Base-by-base conservation (phyloP, 2,113 vertebrate genomes). In the Shinisaurus crocodilurus region DNA sequence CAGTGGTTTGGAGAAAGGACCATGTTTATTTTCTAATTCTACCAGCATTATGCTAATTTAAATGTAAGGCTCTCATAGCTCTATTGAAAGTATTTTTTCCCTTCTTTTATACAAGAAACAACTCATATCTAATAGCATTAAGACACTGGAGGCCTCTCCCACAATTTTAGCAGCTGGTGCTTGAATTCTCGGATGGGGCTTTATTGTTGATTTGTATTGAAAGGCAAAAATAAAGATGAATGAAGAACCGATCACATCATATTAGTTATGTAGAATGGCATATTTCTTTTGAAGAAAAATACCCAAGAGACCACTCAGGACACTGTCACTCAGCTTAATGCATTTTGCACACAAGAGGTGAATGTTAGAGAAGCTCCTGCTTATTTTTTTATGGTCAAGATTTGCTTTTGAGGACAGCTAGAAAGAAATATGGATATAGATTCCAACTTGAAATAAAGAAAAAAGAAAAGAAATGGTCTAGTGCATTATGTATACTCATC, bases 211-310 rank as follows among this genome's bases (percentile, higher is more conserved):
- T 50, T 82, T 91, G 74, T 65, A 87, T 27, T 85, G 75, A 87
- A 92, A 92, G 76, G 82, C 70, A 32, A 60, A 95, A 92, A 90
- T 60, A 90, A 69, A 80, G 12, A 65, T 0, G 2, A 93, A 84
- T 70, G 34, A 23, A 88, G 88, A 70, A 32, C 20, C 54, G 80
- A 43, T 32, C 29, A 80, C 83, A 60, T 90, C 67, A 2, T 29
- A 29, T 90, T 93, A 91, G 1, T 89, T 88, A n/a, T 7, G 48
- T 3, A 87, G 91, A 94, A 92, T 29, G 63, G 1, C 65, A 27
- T 37, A 16, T 92, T 93, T 87, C 43, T 94, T 93, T 91, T 91
- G 93, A 94, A 72, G 60, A 37, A 90, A 77, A 91, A 57, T 88
- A 72, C 79, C 65, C 85, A 34, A 12, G 92, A 92, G 82, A 82